Percentiles rank a stretch among this genome's conserved stretches.
Evolutionary conservation across 2,888 invertebrate species (phyloP).

Genomic region (Ceratothoa steindachneri): DNA sequence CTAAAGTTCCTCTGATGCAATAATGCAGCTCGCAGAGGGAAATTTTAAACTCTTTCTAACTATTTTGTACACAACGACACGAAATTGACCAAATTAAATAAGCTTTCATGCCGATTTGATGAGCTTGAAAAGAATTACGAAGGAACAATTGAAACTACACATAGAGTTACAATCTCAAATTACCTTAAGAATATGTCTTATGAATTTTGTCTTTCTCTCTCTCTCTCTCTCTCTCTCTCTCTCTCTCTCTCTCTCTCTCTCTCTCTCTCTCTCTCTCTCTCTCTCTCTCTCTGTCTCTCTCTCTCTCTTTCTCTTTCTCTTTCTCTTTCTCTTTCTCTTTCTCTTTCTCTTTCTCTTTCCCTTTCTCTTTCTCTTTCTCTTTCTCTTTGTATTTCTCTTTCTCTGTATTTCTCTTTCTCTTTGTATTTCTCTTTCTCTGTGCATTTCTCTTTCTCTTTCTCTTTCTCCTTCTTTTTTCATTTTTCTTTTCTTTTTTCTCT

Average conservation of each 20-base stretch:
- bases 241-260: background rate
- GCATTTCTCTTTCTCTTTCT: background rate
- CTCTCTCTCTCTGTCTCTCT: background rate
- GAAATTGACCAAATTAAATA: too few relatives aligned
- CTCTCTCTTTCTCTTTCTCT: background rate
- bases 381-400: too few relatives aligned
- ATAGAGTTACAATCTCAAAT: too few relatives aligned
- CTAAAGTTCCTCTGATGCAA: too few relatives aligned
- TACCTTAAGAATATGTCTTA: background rate
- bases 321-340: background rate
- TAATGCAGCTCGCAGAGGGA: too few relatives aligned
- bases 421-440: background rate
- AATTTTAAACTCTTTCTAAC: too few relatives aligned
- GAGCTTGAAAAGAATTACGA: too few relatives aligned
- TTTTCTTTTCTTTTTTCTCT: too few relatives aligned
- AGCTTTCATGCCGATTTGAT: too few relatives aligned
- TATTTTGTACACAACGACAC: too few relatives aligned
- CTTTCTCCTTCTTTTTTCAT: background rate
- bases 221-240: background rate
- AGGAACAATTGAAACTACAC: too few relatives aligned
- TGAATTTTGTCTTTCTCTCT: background rate
- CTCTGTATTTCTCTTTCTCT: background rate
- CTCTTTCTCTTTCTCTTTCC: background rate
- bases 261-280: background rate
- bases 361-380: background rate